These are phyloP conservation scores for Melitaea athalia DNA, from an alignment of 2,888 invertebrate genomes.

Conservation along the genomic window DNA sequence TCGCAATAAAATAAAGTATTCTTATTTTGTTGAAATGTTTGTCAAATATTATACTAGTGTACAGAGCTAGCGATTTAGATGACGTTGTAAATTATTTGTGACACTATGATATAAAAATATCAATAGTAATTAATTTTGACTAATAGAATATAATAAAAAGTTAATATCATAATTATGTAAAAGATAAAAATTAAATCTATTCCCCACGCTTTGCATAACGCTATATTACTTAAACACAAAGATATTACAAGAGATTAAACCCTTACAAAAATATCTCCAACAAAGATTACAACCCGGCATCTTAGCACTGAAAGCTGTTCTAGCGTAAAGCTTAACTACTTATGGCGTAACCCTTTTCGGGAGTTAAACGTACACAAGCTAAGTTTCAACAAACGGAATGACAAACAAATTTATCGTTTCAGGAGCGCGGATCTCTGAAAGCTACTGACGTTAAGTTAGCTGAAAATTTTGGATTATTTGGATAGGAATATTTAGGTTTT, in stretches of 20 bases:
- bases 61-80: no score
- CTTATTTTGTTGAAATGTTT: no score
- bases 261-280: constrained; percentile 8
- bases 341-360: constrained; percentile 41
- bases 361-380: constrained; percentile 43
- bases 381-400: constrained; percentile 45
- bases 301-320: constrained; percentile 31
- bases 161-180: no score
- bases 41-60: no score
- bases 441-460: constrained; percentile 32
- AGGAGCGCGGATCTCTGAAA: constrained; percentile 38
- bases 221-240: neutral
- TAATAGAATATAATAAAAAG: no score
- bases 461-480: constrained; percentile 11
- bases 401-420: constrained; percentile 46
- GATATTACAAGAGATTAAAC: no score
- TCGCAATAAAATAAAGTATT: no score
- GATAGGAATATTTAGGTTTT: neutral
- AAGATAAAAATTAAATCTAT: neutral
- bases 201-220: neutral
- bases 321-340: constrained; percentile 39
- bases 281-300: constrained; percentile 16
- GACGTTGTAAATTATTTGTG: no score
- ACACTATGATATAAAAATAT: no score
- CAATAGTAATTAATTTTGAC: no score